These are phyloP conservation scores for Torymus aiolomorphi DNA, from an alignment of 2,888 invertebrate species.

Conservation along the genomic window DNA sequence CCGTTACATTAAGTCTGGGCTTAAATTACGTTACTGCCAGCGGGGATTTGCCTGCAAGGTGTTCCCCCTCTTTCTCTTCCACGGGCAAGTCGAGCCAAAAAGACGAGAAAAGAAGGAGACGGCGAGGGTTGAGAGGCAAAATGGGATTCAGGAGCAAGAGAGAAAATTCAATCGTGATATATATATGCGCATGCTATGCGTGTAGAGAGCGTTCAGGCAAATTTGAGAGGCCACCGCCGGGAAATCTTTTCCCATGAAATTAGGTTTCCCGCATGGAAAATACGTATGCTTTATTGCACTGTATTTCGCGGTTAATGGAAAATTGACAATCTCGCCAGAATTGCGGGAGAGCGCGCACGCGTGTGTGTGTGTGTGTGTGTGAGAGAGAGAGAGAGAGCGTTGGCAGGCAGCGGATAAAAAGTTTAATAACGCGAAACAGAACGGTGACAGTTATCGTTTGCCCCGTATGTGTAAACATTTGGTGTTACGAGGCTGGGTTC, in stretches of 20 bases:
- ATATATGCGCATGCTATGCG: constrained; percentile 2
- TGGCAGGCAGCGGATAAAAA: background rate
- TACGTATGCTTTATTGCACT: constrained; percentile 25
- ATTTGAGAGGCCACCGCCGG: background rate
- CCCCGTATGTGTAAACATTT: no score
- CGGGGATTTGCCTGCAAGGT: constrained; percentile 1
- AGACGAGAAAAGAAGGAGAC: background rate
- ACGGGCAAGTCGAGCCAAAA: background rate
- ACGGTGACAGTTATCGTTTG: background rate
- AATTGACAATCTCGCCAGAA: constrained; percentile 23
- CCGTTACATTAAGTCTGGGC: constrained; percentile 24
- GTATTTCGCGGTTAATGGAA: constrained; percentile 26
- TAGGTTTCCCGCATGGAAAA: constrained; percentile 7
- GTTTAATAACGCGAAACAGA: constrained; percentile 18
- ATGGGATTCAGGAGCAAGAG: background rate
- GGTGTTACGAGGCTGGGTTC: no score
- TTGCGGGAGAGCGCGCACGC: background rate
- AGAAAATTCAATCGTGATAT: constrained; percentile 37
- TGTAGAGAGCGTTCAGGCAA: background rate
- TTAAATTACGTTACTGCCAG: constrained; percentile 29
- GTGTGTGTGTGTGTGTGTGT: no score
- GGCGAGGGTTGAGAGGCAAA: background rate
- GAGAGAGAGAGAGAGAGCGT: background rate
- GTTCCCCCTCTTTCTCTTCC: background rate
- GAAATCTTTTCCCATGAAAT: constrained; percentile 29